A percentile compares a stretch with the other conserved stretches of the same genome.
Conservation (phyloP, 2,888 invertebrate species). For the Zele albiditarsus region DNA sequence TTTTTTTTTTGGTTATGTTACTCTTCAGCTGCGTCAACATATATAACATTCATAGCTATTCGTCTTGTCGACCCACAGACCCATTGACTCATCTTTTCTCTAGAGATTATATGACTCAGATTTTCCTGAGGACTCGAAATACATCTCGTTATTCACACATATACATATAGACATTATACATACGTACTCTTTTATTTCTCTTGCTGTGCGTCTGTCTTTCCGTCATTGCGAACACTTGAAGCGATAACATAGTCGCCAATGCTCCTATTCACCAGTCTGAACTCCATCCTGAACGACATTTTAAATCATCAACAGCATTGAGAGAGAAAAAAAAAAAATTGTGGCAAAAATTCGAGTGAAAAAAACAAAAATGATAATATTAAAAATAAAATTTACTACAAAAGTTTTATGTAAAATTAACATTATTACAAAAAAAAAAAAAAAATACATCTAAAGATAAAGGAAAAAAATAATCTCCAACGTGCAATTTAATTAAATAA, state of each 20-base stretch:
- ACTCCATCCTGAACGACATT: neutral
- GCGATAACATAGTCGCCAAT: neutral
- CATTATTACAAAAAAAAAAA: too few relatives aligned
- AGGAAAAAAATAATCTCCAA: too few relatives aligned
- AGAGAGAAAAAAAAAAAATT: too few relatives aligned
- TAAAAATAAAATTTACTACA: too few relatives aligned
- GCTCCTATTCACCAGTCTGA: neutral
- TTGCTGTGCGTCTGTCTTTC: neutral
- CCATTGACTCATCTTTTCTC: slow-evolving; percentile 43
- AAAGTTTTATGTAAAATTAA: too few relatives aligned
- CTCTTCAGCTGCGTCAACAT: neutral
- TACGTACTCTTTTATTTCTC: neutral
- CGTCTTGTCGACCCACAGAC: slow-evolving; percentile 39
- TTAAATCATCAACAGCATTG: too few relatives aligned
- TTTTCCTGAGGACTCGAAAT: slow-evolving; percentile 30
- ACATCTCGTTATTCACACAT: slow-evolving; percentile 11
- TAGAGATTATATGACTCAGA: slow-evolving; percentile 33
- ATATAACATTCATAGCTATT: slow-evolving; percentile 8
- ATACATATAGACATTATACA: neutral
- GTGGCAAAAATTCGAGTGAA: too few relatives aligned
- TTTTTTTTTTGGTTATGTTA: neutral
- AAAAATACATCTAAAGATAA: too few relatives aligned
- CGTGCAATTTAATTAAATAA: too few relatives aligned
- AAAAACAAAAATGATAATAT: too few relatives aligned
- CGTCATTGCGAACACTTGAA: slow-evolving; percentile 1